Base-by-base conservation (phyloP, 2,797 vertebrate genomes). In the Micromesistius poutassou region DNA sequence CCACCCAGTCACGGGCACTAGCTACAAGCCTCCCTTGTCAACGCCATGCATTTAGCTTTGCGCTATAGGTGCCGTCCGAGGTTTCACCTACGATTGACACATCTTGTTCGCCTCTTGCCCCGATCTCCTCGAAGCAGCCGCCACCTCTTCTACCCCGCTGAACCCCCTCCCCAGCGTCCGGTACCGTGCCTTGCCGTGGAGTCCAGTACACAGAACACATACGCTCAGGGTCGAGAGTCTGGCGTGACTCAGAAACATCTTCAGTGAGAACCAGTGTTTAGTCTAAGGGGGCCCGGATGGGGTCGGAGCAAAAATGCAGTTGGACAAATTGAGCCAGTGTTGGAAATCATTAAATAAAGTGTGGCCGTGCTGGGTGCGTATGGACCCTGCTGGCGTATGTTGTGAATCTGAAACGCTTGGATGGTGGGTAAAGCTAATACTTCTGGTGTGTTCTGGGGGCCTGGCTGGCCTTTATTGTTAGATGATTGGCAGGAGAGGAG, bases 401-500 rank as follows among this genome's bases (percentile, higher is more conserved):
- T 50, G 73, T 25, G 71, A 36, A 38, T 74, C 22, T 38, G n/a
- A 71, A 74, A 38, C 5, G 30, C 35, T 22, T 36, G 36, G 9
- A 50, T 28, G 46, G 28, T 35, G 33, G 38, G 22, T 36, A n/a
- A 38, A 72, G 70, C 31, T 16, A 10, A n/a, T 13, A 30, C 12
- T 80, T 42, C 75, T 10, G 7, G 50, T 30, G 14, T n/a, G 38
- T 38, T 70, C 68, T 19, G 8, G 30, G 30, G 36, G n/a, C 77
- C 74, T 19, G 38, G 74, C 10, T 72, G 30, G 14, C 31, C 35
- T 66, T 68, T 42, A 70, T 31, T 76, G 50, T 73, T 76, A 71
- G 46, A 35, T 74, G 72, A 42, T 68, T 72, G 75, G 35, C 22
- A 77, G 72, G 72, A 16, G 10, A 33, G 72, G 55, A 79, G 75